phyloP scores from a whole-genome alignment of 2,888 invertebrate genomes.

The Oscheius sp. region DNA sequence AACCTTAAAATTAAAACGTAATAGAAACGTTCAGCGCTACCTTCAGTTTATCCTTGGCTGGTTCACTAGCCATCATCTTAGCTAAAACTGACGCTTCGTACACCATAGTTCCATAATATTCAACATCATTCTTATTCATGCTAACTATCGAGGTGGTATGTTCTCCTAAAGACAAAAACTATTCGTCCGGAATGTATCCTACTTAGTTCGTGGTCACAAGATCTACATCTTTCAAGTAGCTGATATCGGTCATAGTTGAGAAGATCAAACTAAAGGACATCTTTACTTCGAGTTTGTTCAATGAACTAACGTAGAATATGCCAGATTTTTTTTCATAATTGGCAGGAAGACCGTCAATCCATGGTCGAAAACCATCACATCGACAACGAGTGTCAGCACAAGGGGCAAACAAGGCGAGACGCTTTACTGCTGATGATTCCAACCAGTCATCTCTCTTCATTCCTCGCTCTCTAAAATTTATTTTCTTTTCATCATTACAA shows the following conservation, averaged over 20 bases:
- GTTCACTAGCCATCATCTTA: neutral
- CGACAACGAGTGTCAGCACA: neutral
- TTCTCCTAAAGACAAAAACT: constrained; percentile 18
- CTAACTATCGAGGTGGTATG: neutral
- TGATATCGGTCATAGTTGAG: neutral
- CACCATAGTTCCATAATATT: constrained; percentile 4
- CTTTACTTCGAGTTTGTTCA: constrained; percentile 1
- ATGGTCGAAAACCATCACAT: constrained; percentile 31
- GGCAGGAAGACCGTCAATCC: constrained; percentile 11
- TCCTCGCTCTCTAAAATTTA: constrained; percentile 12
- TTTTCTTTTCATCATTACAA: constrained; percentile 11
- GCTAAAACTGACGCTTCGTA: neutral
- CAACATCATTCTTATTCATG: neutral
- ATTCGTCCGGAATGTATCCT: neutral
- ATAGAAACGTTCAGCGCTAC: neutral
- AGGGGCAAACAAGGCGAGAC: constrained; percentile 16
- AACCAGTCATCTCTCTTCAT: constrained; percentile 3
- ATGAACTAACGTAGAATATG: constrained; percentile 24
- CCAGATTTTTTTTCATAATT: constrained; percentile 10
- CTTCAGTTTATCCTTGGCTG: neutral
- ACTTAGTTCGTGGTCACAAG: constrained; percentile 12
- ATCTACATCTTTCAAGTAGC: constrained; percentile 5
- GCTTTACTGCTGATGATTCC: neutral
- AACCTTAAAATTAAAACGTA: neutral
- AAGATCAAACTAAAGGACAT: constrained; percentile 12